Conservation (phyloP, 2,797 vertebrate species). For the Vespertilio murinus region DNA sequence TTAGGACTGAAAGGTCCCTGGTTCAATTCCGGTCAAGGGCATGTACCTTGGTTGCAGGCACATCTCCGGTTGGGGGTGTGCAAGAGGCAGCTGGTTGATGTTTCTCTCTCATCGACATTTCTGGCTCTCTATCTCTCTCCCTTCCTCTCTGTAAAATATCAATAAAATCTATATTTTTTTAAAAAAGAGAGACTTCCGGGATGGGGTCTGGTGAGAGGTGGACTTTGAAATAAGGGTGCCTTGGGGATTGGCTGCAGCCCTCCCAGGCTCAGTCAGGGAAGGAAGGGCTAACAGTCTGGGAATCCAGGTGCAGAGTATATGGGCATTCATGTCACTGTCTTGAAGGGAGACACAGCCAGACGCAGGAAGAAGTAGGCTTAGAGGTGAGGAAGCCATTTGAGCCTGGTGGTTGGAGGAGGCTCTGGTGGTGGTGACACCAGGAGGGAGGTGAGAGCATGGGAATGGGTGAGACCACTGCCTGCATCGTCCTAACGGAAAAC, state of each 20-base stretch:
- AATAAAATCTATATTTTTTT: no score
- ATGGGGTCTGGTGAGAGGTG: background rate
- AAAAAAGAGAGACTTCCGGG: rapidly evolving
- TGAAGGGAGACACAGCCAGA: background rate
- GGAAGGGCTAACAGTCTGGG: background rate
- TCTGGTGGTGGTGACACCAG: background rate
- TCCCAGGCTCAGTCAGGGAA: background rate
- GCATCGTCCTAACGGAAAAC: conserved; percentile 21
- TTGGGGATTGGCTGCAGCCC: background rate
- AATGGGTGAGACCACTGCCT: background rate
- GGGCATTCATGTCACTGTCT: background rate
- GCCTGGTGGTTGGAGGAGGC: background rate
- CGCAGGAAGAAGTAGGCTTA: background rate
- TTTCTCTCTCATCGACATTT: no score
- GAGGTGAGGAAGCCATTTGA: background rate
- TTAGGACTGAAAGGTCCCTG: no score
- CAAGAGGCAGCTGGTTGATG: no score
- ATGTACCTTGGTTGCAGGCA: no score
- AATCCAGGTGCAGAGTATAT: background rate
- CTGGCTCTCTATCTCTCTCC: no score
- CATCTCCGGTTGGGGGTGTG: no score
- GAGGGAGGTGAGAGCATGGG: background rate
- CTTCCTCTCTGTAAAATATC: no score
- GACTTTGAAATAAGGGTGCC: rapidly evolving
- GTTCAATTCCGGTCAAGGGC: no score